Evolutionary conservation across 53 echinoderm and acorn worm species (phyloP).

Genomic region (Patiria pectinifera): DNA sequence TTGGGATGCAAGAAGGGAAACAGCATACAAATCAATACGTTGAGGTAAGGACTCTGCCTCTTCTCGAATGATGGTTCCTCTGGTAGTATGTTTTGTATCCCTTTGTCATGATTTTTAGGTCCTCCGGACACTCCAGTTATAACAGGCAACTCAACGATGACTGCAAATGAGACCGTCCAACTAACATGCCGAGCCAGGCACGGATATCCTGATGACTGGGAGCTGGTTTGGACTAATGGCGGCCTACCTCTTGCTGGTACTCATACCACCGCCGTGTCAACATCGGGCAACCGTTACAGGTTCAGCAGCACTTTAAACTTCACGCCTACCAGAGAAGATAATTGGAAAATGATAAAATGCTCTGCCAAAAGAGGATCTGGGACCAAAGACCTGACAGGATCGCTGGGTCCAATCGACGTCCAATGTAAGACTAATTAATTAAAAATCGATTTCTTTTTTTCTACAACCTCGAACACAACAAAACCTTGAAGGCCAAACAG

Average conservation of each 20-base stretch:
- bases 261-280: not conserved
- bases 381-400: not conserved
- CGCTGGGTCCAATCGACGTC: not conserved
- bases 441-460: no score
- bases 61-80: no score
- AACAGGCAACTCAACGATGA: not conserved
- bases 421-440: conserved; percentile 3
- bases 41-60: no score
- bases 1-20: no score
- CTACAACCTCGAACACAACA: no score
- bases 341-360: not conserved
- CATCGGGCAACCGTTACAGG: not conserved
- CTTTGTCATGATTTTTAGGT: not conserved
- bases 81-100: no score
- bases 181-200: no score
- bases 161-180: not conserved
- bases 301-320: conserved; percentile 9
- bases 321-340: conserved; percentile 8
- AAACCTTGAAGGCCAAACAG: no score
- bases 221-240: not conserved
- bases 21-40: no score
- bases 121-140: conserved; percentile 13
- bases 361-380: not conserved
- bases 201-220: conserved; percentile 24
- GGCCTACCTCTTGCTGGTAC: not conserved